Evolutionary conservation across 2,113 vertebrate species (phyloP), one percentile per base, ranked within the genome.

Genomic region (Hippolais icterina): DNA sequence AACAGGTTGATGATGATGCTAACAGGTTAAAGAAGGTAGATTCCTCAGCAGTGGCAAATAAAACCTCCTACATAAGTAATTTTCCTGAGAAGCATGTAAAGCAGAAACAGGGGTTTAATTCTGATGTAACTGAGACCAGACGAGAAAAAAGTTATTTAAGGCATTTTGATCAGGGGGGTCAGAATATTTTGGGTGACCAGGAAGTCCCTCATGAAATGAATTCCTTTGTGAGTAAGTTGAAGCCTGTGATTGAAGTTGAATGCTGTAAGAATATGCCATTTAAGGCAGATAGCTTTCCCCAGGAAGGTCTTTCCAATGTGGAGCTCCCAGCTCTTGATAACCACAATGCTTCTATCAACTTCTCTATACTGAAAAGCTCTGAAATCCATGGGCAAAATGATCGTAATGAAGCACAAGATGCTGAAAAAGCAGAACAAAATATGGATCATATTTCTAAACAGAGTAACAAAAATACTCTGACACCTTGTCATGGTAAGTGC

Each of bases 401-500:
- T 68, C 21, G 4, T 42, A 28, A 57, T 11, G 65, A 89, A 54
- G 28, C 31, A 56, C 21, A 8, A 5, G 42, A 31, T 90, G 17
- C 28, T 82, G 84, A 77, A 83, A 95, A 72, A 66, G 29, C 33
- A 87, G 69, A 95, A 81, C 87, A 91, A 88, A 96, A 79, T 15
- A n/a, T 50, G 37, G 61, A 70, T 33, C 41, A 0, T 21, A 19
- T 59, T 83, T 83, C 50, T 65, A 44, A 88, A 76, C 63, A 79
- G 19, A 70, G 21, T 28, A 72, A 25, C 68, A 79, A 37, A 76
- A 95, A 72, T 79, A 39, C n/a, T 52, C 53, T 59, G 35, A 74
- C 65, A 72, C 68, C 83, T 80, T 68, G 27, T 80, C 46, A n/a
- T 76, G 97, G 98, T 98, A 97, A 78, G 98, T 97, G 23, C 52